Evolutionary conservation across 2,888 invertebrate genomes (phyloP).

Genomic region (Acrobasis consociella): DNA sequence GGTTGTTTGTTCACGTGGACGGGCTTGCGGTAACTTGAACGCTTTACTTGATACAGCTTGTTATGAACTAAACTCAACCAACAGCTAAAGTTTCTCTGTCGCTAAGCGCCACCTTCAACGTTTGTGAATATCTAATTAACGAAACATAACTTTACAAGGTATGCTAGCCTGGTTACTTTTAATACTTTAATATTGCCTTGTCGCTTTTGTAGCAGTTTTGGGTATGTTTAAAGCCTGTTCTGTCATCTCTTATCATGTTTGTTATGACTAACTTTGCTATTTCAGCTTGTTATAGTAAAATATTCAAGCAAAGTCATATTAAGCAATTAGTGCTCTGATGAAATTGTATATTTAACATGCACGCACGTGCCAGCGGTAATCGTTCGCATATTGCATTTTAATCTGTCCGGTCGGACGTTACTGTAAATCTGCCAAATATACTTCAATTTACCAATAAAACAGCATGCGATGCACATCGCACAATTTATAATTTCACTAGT

Average conservation of each 20-base stretch:
- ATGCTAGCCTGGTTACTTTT: background rate
- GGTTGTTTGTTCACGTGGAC: conserved; percentile 58
- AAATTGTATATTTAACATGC: conserved; percentile 12
- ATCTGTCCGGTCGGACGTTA: conserved; percentile 13
- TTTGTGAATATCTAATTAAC: background rate
- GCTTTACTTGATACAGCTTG: conserved; percentile 40
- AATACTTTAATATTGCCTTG: background rate
- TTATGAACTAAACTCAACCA: conserved; percentile 41
- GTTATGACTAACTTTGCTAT: background rate
- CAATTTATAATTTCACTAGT: background rate
- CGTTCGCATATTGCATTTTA: conserved; percentile 15
- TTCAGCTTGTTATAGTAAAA: background rate
- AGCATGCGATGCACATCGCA: conserved; percentile 1
- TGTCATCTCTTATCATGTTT: background rate
- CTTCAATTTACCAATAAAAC: background rate
- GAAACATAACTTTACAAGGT: too few species aligned
- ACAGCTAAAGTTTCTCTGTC: conserved; percentile 28
- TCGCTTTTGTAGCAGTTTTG: background rate
- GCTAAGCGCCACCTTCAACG: background rate
- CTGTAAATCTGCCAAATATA: conserved; percentile 9
- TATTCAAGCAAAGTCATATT: background rate
- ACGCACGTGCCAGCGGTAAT: conserved; percentile 3
- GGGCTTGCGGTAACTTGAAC: conserved; percentile 42
- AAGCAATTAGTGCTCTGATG: conserved; percentile 3
- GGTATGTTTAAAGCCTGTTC: background rate